Conservation (phyloP, 1,140 invertebrate species). For the Pseudobourletiella spinata region DNA sequence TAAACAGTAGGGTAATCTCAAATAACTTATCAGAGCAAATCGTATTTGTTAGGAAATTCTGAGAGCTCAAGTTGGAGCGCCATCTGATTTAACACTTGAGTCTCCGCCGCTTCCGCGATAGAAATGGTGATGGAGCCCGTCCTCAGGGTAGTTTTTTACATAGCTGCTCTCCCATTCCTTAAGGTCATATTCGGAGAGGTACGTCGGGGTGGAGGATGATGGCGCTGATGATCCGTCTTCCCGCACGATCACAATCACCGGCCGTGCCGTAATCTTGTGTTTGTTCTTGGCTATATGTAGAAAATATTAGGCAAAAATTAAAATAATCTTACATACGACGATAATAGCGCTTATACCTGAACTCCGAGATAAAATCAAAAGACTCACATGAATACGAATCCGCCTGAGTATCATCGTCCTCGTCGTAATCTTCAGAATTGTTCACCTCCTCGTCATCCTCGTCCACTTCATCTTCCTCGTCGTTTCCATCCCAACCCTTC, state of each 20-base stretch:
- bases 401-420: background rate
- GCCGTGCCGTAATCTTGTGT: too few species aligned
- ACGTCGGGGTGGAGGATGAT: background rate
- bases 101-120: background rate
- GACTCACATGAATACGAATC: too few species aligned
- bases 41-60: too few species aligned
- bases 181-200: background rate
- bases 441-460: background rate
- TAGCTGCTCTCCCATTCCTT: background rate
- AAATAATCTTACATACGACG: too few species aligned
- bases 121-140: slow-evolving; percentile 3
- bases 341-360: too few species aligned
- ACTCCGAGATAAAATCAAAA: too few species aligned
- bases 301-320: too few species aligned
- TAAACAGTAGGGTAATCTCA: background rate
- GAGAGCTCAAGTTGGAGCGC: too few species aligned
- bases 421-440: background rate
- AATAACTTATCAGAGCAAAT: background rate
- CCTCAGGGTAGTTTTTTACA: background rate
- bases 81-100: too few species aligned
- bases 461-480: slow-evolving; percentile 12
- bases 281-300: too few species aligned
- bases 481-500: slow-evolving; percentile 6
- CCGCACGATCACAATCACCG: background rate
- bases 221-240: background rate